Evolutionary conservation across 2,113 vertebrate genomes (phyloP), one percentile per base, ranked within the genome.

Genomic region (Anhinga anhinga): DNA sequence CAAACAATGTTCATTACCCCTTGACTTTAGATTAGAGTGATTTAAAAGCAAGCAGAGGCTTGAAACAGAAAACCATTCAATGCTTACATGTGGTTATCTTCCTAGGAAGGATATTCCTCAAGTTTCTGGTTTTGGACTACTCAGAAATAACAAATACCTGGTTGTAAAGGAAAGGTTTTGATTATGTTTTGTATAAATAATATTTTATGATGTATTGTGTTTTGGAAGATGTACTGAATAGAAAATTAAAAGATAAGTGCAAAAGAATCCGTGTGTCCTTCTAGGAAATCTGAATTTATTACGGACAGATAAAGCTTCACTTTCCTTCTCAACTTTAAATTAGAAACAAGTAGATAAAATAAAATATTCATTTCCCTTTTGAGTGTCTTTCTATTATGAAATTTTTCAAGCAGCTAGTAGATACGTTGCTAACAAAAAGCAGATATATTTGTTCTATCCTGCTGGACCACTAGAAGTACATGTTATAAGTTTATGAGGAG

Each of bases 311-410:
- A 83, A 79, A 45, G 10, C n/a, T 84, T 27, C 65, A 44, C 69
- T 78, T 93, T 73, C 15, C 63, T 93, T 91, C 90, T 34, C 52
- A 94, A 85, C 21, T 89, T 97, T 83, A 87, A 96, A 96, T 90
- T 79, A 78, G 90, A 96, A 95, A 96, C 56, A 92, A 95, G 78
- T 26, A 95, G 63, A 88, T 59, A 92, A 94, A 86, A 88, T 86
- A 93, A 95, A 93, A 91, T 92, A 82, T 72, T 90, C 11, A 95
- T 95, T 95, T 96, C 86, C 73, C 32, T 86, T 94, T 56, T 74
- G 69, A 82, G 36, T 62, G 22, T 53, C 72, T 88, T 65, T 53
- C 29, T 42, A 20, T 40, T 79, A 42, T 0, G 11, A 88, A 1
- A 47, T 93, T 78, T 93, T 96, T 85, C 89, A 73, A 77, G 38